phyloP scores from a whole-genome alignment of 2,113 vertebrate species.

The Girardinichthys multiradiatus region DNA sequence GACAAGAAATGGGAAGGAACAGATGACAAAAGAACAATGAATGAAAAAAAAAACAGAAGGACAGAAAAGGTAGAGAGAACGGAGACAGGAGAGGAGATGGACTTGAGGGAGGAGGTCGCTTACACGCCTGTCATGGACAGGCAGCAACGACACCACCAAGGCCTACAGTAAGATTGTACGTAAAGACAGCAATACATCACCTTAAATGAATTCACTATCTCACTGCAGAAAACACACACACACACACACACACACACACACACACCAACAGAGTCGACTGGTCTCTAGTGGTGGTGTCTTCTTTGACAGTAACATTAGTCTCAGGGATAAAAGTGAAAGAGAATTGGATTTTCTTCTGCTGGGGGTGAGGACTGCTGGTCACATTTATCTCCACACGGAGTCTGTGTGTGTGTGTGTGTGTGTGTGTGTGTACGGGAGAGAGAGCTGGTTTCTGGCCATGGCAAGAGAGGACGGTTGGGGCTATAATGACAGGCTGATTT shows the following conservation, averaged over 20 bases:
- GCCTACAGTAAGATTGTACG: conserved; percentile 72
- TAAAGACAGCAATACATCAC: conserved; percentile 82
- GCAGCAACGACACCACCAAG: conserved; percentile 70
- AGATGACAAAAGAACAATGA: not conserved
- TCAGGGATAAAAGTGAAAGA: conserved; percentile 82
- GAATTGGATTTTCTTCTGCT: conserved; percentile 80
- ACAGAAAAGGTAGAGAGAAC: not conserved
- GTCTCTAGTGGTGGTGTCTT: conserved; percentile 76
- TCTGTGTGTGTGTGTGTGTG: conserved; percentile 36
- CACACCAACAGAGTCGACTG: conserved; percentile 44
- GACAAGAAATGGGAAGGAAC: not conserved
- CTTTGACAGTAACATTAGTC: conserved; percentile 84
- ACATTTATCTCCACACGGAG: conserved; percentile 74
- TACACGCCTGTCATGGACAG: conserved; percentile 58
- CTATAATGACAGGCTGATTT: conserved; percentile 60
- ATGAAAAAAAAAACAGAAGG: not conserved
- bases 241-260: conserved; percentile 48
- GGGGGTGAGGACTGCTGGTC: conserved; percentile 75
- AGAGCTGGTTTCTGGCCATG: conserved; percentile 41
- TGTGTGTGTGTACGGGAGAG: conserved; percentile 17
- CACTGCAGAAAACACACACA: conserved; percentile 70
- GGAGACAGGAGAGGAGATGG: not conserved
- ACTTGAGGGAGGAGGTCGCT: conserved; percentile 15
- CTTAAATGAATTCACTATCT: conserved; percentile 86
- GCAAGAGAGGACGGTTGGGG: conserved; percentile 15